A percentile compares a stretch with the other conserved stretches of the same genome.
Conservation (phyloP, 2,797 vertebrate species). For the Otus scops region DNA sequence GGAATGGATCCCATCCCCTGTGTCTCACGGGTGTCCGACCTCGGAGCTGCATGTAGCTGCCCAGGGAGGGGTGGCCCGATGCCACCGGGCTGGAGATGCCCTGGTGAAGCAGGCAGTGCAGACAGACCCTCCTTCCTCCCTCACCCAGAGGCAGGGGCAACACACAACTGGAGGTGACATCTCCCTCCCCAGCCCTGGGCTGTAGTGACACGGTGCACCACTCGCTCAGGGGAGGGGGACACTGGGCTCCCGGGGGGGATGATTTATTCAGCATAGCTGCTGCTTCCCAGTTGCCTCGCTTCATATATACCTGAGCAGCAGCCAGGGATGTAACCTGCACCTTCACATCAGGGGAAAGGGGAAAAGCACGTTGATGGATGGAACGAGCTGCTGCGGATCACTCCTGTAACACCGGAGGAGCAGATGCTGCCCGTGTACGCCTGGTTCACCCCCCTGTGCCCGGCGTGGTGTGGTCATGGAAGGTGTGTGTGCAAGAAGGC, state of each 20-base stretch:
- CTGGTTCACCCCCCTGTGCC: background rate
- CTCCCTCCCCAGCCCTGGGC: background rate
- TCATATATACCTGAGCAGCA: background rate
- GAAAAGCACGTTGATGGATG: background rate
- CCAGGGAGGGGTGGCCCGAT: rapidly evolving
- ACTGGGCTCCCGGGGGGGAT: background rate
- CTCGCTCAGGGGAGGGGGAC: rapidly evolving
- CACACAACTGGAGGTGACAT: background rate
- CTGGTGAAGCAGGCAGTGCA: background rate
- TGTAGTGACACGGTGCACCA: background rate
- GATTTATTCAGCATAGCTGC: background rate
- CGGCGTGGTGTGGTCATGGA: no score
- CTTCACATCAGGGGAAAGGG: background rate
- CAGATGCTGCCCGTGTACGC: rapidly evolving
- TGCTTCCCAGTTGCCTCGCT: background rate
- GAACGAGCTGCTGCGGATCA: rapidly evolving
- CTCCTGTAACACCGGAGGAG: background rate
- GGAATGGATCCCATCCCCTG: background rate
- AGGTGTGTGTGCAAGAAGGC: background rate
- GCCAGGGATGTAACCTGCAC: background rate
- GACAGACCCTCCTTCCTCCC: background rate
- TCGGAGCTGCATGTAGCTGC: background rate
- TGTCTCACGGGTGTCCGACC: background rate
- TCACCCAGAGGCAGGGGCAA: background rate
- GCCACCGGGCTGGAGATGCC: background rate